A percentile compares a stretch with the other conserved stretches of the same genome.
phyloP scores from a whole-genome alignment of 1,140 invertebrate genomes.

The Drepana arcuata region DNA sequence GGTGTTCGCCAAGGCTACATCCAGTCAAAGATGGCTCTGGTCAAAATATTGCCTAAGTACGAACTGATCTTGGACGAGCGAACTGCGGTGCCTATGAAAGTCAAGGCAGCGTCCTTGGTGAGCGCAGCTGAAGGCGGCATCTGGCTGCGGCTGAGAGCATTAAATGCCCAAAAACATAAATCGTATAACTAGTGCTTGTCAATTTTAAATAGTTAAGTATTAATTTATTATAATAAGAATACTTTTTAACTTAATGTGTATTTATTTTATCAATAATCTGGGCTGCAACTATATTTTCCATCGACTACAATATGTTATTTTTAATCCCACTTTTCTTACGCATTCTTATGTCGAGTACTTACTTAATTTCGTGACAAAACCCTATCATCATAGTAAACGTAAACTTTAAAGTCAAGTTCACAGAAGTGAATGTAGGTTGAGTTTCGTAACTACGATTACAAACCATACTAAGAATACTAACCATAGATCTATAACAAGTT shows the following conservation, averaged over 20 bases:
- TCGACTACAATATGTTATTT: too few relatives aligned
- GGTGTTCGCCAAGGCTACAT: slow-evolving; percentile 62
- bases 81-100: slow-evolving; percentile 44
- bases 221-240: not conserved
- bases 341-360: too few relatives aligned
- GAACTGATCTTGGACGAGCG: slow-evolving; percentile 35
- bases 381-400: too few relatives aligned
- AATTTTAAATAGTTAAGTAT: not conserved
- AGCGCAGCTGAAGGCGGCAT: slow-evolving; percentile 36
- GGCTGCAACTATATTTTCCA: too few relatives aligned
- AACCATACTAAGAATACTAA: too few relatives aligned
- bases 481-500: too few relatives aligned
- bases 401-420: too few relatives aligned
- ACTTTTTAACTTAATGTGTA: not conserved
- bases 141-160: slow-evolving; percentile 38
- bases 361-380: too few relatives aligned
- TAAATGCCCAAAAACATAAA: slow-evolving; percentile 10
- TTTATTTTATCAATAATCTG: not conserved
- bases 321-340: too few relatives aligned
- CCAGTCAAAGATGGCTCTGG: slow-evolving; percentile 67
- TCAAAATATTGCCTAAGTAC: slow-evolving; percentile 62
- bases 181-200: not conserved
- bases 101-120: slow-evolving; percentile 35
- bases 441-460: too few relatives aligned
- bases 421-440: too few relatives aligned